Conservation (phyloP, 2,797 vertebrate genomes). For the Hozukius guyotensis region DNA sequence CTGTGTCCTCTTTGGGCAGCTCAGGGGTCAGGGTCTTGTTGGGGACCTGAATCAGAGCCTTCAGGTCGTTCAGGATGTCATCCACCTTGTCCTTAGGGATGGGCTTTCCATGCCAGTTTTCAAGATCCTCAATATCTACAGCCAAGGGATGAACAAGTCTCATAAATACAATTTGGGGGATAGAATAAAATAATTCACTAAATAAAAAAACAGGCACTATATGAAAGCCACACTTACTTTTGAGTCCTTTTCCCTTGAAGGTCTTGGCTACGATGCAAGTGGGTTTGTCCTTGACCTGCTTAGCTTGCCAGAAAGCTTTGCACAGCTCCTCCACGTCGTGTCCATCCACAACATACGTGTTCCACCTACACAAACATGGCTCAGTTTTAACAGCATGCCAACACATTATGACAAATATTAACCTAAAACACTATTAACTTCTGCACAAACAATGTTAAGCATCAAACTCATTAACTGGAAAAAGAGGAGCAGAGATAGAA, state of each 20-base stretch:
- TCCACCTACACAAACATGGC: conserved; percentile 83
- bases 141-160: neutral
- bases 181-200: neutral
- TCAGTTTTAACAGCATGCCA: neutral
- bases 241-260: conserved; percentile 88
- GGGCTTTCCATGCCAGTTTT: conserved; percentile 91
- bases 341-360: conserved; percentile 89
- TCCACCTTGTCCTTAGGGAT: conserved; percentile 86
- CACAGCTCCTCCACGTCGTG: conserved; percentile 89
- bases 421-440: neutral
- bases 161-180: neutral
- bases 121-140: conserved; percentile 87
- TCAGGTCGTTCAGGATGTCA: conserved; percentile 80
- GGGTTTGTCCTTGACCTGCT: conserved; percentile 87
- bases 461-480: conserved; percentile 17
- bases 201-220: neutral
- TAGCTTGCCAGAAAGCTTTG: conserved; percentile 86
- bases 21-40: conserved; percentile 77
- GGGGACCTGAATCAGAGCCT: conserved; percentile 84
- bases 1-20: conserved; percentile 79
- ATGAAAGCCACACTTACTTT: conserved; percentile 73
- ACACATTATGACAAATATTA: conserved; percentile 16
- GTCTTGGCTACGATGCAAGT: conserved; percentile 92
- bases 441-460: neutral
- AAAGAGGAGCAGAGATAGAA: neutral